Conservation (phyloP, 2,888 invertebrate species). For the Folsomia manolachei region DNA sequence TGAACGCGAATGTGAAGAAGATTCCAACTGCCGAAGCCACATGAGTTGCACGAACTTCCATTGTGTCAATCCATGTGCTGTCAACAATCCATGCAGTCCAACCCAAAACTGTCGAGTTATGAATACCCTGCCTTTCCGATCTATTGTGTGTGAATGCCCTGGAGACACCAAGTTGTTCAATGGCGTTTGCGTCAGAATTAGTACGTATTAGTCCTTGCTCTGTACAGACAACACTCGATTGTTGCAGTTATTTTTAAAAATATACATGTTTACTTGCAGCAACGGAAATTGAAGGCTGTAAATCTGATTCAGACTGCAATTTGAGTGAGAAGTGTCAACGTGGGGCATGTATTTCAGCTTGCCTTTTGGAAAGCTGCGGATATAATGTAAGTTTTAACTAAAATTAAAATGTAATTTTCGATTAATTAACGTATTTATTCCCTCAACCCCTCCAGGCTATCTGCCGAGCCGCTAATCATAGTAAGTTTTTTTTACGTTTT, state of each 20-base stretch:
- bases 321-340: constrained; percentile 71
- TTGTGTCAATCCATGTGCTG: constrained; percentile 64
- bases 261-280: constrained; percentile 51
- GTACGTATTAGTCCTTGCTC: constrained; percentile 52
- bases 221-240: neutral
- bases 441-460: constrained; percentile 74
- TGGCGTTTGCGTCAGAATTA: constrained; percentile 66
- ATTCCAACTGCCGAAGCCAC: constrained; percentile 72
- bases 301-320: constrained; percentile 69
- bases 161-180: constrained; percentile 74
- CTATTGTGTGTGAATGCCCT: constrained; percentile 82
- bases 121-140: constrained; percentile 74
- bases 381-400: constrained; percentile 52
- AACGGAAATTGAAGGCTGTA: constrained; percentile 55
- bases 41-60: constrained; percentile 68
- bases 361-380: constrained; percentile 73
- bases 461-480: constrained; percentile 65
- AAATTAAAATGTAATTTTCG: no score
- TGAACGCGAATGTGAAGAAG: constrained; percentile 66
- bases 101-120: constrained; percentile 77
- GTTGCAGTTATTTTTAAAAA: neutral
- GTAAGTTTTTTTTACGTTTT: neutral
- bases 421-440: no score
- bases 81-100: constrained; percentile 63
- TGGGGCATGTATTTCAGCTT: constrained; percentile 75